Evolutionary conservation across 2,113 vertebrate species (phyloP).

Genomic region (Cygnus buccinator): DNA sequence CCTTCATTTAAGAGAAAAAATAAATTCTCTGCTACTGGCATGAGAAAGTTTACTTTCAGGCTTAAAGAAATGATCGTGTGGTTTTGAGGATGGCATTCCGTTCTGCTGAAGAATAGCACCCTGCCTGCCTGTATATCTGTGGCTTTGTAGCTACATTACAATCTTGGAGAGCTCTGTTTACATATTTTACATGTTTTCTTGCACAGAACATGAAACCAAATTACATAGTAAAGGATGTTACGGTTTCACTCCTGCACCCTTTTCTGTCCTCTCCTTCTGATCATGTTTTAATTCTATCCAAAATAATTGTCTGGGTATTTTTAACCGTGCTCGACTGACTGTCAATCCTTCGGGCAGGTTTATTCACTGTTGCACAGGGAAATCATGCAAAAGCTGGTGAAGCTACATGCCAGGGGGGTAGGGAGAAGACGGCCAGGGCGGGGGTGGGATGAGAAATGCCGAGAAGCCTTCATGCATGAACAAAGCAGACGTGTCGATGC

Average conservation of each 20-base stretch:
- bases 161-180: conserved; percentile 75
- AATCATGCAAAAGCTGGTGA: neutral
- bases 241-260: conserved; percentile 43
- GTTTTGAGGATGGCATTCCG: conserved; percentile 76
- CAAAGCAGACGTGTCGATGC: conserved; percentile 47
- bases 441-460: conserved; percentile 12
- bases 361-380: neutral
- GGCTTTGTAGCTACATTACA: conserved; percentile 70
- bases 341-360: neutral
- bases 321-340: neutral
- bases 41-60: conserved; percentile 80
- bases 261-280: conserved; percentile 26
- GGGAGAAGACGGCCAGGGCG: neutral
- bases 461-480: conserved; percentile 50
- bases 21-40: conserved; percentile 59
- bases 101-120: conserved; percentile 60
- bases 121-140: conserved; percentile 66
- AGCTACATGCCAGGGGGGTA: neutral
- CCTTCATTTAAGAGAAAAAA: conserved; percentile 44
- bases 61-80: conserved; percentile 74
- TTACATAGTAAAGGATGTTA: conserved; percentile 70
- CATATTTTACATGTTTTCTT: conserved; percentile 82
- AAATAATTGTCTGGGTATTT: neutral
- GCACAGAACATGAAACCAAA: conserved; percentile 80
- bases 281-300: conserved; percentile 5